Conservation (phyloP, 2,113 vertebrate genomes). For the Benitochromis conjunctus region DNA sequence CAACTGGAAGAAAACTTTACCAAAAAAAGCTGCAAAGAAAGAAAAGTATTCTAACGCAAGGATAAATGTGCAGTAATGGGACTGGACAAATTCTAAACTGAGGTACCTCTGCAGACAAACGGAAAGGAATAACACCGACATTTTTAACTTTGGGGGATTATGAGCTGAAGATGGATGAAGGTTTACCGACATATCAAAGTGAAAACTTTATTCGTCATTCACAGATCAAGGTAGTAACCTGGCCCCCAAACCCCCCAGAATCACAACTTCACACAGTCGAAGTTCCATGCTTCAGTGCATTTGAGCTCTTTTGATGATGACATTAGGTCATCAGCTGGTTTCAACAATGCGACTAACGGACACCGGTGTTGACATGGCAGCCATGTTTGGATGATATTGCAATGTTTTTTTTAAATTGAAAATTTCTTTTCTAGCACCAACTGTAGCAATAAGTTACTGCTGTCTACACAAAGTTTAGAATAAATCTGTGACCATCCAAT, state of each 20-base stretch:
- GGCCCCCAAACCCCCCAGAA: not conserved
- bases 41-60: not conserved
- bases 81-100: not conserved
- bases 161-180: not conserved
- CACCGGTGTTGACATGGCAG: not conserved
- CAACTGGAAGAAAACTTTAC: not conserved
- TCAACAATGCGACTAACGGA: not conserved
- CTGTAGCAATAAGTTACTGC: not conserved
- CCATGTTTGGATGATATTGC: not conserved
- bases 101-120: not conserved
- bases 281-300: not conserved
- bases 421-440: slow-evolving; percentile 8
- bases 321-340: not conserved
- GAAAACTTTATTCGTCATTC: not conserved
- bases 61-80: not conserved
- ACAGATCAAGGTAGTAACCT: not conserved
- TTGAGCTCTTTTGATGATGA: not conserved
- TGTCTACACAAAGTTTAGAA: not conserved
- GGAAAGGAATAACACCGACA: not conserved
- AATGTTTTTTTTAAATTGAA: not conserved
- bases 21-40: not conserved
- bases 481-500: not conserved
- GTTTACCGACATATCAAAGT: not conserved
- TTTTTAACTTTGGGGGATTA: not conserved
- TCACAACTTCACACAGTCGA: not conserved